Evolutionary conservation across 2,888 invertebrate species (phyloP).

Genomic region (Chrysina gloriosa): DNA sequence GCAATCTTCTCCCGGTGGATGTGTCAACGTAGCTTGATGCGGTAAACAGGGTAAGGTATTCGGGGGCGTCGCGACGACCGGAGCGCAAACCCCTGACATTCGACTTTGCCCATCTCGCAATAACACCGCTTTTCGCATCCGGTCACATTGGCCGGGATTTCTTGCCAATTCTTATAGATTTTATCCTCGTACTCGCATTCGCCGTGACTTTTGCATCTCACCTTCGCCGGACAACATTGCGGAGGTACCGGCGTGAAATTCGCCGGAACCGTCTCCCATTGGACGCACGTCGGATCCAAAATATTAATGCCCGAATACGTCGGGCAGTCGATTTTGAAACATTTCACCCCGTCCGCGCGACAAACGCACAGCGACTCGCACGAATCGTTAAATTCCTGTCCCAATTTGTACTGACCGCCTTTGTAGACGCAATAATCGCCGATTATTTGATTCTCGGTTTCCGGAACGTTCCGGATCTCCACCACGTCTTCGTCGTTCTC

Average conservation of each 20-base stretch:
- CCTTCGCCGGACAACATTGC: constrained; percentile 83
- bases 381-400: constrained; percentile 84
- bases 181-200: constrained; percentile 80
- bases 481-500: constrained; percentile 60
- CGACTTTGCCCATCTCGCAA: constrained; percentile 88
- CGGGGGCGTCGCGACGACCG: constrained; percentile 82
- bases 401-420: constrained; percentile 61
- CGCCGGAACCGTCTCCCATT: constrained; percentile 86
- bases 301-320: constrained; percentile 88
- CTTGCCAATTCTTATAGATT: constrained; percentile 81
- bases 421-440: constrained; percentile 58
- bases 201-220: constrained; percentile 84
- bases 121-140: constrained; percentile 89
- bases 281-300: constrained; percentile 83
- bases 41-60: constrained; percentile 78
- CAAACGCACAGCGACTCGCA: constrained; percentile 86
- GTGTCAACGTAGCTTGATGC: constrained; percentile 74
- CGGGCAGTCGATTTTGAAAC: constrained; percentile 84
- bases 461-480: constrained; percentile 50
- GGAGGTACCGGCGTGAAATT: constrained; percentile 78
- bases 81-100: constrained; percentile 85
- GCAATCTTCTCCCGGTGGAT: constrained; percentile 81
- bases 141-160: constrained; percentile 81
- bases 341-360: constrained; percentile 76
- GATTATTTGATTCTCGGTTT: constrained; percentile 20